Percentiles rank a stretch among this genome's conserved stretches.
Evolutionary conservation across 1,140 invertebrate species (phyloP).

Genomic region (Batillaria attramentaria): DNA sequence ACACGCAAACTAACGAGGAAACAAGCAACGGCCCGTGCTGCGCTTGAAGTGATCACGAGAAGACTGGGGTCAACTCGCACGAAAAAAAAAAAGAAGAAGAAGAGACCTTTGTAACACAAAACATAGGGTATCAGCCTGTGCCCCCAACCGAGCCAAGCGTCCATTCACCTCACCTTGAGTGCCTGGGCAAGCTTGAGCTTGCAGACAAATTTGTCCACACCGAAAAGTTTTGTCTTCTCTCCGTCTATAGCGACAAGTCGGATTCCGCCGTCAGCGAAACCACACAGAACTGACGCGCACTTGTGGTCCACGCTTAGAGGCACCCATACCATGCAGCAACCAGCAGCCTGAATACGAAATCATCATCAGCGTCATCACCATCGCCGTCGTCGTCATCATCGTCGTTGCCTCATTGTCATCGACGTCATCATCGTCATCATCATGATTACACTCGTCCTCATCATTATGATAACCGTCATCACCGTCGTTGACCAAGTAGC

Average conservation of each 20-base stretch:
- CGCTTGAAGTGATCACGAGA: neutral
- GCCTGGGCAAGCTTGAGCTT: conserved; percentile 12
- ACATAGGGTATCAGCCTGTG: neutral
- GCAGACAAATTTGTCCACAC: neutral
- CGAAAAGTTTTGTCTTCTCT: neutral
- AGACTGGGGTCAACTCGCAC: neutral
- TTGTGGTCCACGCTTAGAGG: conserved; percentile 12
- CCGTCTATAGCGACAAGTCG: conserved; percentile 8
- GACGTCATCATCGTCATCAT: too few relatives aligned
- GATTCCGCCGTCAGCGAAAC: conserved; percentile 14
- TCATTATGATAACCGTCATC: too few relatives aligned
- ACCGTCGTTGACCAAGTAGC: too few relatives aligned
- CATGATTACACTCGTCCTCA: too few relatives aligned
- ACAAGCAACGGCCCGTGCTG: too few relatives aligned
- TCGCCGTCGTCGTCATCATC: too few relatives aligned
- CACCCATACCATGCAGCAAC: conserved; percentile 1
- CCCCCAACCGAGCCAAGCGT: too few relatives aligned
- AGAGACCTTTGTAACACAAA: neutral
- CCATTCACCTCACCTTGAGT: neutral
- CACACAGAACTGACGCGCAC: conserved; percentile 9
- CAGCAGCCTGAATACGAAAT: conserved; percentile 1
- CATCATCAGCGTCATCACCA: neutral
- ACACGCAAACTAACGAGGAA: too few relatives aligned
- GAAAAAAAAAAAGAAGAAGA: neutral
- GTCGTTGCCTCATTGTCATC: too few relatives aligned